phyloP scores from a whole-genome alignment of 1,140 invertebrate species.

The Sweltsa coloradensis region DNA sequence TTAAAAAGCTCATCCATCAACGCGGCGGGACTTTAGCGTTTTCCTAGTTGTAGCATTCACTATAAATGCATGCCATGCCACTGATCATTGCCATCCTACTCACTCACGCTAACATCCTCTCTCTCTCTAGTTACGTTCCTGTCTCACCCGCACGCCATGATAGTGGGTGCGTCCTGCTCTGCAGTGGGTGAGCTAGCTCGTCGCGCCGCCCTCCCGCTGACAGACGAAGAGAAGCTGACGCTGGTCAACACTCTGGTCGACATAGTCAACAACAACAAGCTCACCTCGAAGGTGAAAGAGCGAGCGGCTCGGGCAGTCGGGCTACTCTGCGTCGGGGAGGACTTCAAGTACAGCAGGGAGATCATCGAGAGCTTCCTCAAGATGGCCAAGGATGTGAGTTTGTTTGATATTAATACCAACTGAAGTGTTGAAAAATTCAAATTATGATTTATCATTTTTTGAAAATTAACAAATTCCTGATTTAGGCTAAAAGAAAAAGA shows the following conservation, averaged over 20 bases:
- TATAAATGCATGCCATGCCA: too few relatives aligned
- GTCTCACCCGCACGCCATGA: conserved; percentile 37
- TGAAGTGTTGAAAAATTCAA: too few relatives aligned
- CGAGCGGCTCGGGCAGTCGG: conserved; percentile 56
- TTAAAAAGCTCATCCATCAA: too few relatives aligned
- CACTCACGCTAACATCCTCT: too few relatives aligned
- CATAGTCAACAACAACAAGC: conserved; percentile 33
- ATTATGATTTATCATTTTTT: too few relatives aligned
- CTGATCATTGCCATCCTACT: too few relatives aligned
- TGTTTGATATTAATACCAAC: conserved; percentile 17
- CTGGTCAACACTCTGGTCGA: conserved; percentile 44
- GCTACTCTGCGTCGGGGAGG: conserved; percentile 62
- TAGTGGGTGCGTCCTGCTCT: conserved; percentile 47
- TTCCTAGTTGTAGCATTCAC: too few relatives aligned
- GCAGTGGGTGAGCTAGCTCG: conserved; percentile 57
- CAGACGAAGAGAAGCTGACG: too few relatives aligned
- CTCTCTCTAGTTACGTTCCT: conserved; percentile 43
- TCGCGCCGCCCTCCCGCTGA: conserved; percentile 47
- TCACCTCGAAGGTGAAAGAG: conserved; percentile 41
- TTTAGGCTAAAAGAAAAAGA: too few relatives aligned
- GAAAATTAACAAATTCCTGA: too few relatives aligned
- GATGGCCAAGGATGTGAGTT: conserved; percentile 53
- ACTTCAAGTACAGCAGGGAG: conserved; percentile 50
- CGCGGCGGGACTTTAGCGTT: too few relatives aligned
- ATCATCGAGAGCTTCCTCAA: conserved; percentile 59